Base-by-base conservation (phyloP, 2,888 invertebrate species). In the Macaria notata region DNA sequence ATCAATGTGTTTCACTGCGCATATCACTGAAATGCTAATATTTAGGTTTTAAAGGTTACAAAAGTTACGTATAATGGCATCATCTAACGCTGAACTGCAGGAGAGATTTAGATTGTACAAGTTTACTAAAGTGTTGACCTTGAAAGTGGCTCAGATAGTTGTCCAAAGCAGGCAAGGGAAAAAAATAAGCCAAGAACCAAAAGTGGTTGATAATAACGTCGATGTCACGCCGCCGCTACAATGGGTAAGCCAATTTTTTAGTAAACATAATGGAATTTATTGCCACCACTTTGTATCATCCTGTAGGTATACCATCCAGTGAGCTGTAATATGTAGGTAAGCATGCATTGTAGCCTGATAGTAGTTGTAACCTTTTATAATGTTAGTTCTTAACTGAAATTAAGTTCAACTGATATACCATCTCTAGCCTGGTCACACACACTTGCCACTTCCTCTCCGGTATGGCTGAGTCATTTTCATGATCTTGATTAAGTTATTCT, bases 161-260 rank as follows among this genome's bases (percentile, higher is more conserved):
- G 96, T 98, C 29, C 98, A 98, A 86, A 97, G 98, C 54, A 93
- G 98, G 70, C 93, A 97, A 60, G 98, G 98, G 30, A 96, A 96
- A 74, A 97, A 96, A 86, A 94, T 96, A 43, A 81, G 79, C n/a
- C 83, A 83, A 29, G 81, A 83, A 41, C 75, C 68, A n/a, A 83
- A 79, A 66, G 69, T 75, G n/a, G 64, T 73, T 9, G 85, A 85
- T 41, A 81, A 79, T 61, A 59, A 52, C 39, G 68, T 71, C 31
- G 76, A 78, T 4, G 68, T 79, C 4, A 72, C 78, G 3, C 82
- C 86, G 5, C 76, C 79, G 62, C 69, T 82, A 61, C 83, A 88
- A 70, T 88, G 88, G 88, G 88, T 89, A 76, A 78, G 79, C 9
- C 30, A 31, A 4, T 9, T 0, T 38, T 8, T 19, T 29, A 8